Conservation (phyloP, 2,113 vertebrate genomes). For the Chaenogobius annularis region DNA sequence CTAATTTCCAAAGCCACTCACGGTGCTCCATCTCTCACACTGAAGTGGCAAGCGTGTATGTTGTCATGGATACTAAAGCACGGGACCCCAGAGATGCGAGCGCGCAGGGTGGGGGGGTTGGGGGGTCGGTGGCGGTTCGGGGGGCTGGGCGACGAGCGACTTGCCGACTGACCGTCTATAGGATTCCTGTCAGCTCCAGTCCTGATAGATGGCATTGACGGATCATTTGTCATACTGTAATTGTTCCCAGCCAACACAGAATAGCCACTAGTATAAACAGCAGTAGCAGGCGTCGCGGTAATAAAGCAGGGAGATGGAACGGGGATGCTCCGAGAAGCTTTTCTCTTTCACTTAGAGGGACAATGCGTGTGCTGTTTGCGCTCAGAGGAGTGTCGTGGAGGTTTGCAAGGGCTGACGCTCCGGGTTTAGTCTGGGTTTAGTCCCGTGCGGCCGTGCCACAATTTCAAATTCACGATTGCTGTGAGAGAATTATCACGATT, state of each 20-base stretch:
- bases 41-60: constrained; percentile 78
- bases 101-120: constrained; percentile 49
- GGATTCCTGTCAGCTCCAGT: constrained; percentile 95
- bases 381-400: constrained; percentile 9
- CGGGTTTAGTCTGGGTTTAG: neutral
- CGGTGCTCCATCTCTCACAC: constrained; percentile 79
- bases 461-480: no score
- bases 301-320: constrained; percentile 93
- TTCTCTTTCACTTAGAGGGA: constrained; percentile 87
- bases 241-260: constrained; percentile 98
- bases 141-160: constrained; percentile 90
- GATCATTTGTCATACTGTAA: constrained; percentile 99
- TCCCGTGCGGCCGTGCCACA: no score
- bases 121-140: neutral
- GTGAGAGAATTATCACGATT: no score
- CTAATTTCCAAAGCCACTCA: constrained; percentile 80
- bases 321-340: constrained; percentile 89
- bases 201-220: constrained; percentile 99
- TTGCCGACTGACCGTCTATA: constrained; percentile 90
- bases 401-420: neutral
- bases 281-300: constrained; percentile 86
- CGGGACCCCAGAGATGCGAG: constrained; percentile 91
- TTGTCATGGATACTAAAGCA: constrained; percentile 95
- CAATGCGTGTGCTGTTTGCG: constrained; percentile 75
- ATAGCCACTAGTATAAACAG: constrained; percentile 99